Conservation (phyloP, 53 echinoderm and acorn worm species). For the Hippasteria phrygiana region DNA sequence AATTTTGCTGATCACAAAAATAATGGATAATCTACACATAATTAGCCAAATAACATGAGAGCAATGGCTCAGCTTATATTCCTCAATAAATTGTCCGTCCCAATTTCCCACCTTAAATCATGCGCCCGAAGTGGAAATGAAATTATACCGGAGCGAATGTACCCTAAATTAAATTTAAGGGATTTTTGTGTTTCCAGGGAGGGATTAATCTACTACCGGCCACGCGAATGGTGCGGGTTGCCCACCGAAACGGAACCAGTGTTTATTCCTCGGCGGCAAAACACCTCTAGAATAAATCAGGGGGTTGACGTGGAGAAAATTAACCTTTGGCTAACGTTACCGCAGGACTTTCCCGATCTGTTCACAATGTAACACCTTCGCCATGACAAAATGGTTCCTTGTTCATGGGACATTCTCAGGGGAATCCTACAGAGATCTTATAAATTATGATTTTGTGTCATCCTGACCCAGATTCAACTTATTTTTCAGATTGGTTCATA, state of each 20-base stretch:
- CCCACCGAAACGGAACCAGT: slow-evolving; percentile 17
- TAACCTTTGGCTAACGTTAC: slow-evolving; percentile 39
- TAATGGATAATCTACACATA: too few species aligned
- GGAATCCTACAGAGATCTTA: not conserved
- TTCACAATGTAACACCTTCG: slow-evolving; percentile 37
- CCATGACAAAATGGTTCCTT: not conserved
- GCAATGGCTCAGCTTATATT: too few species aligned
- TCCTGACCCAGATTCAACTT: not conserved
- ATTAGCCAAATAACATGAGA: too few species aligned
- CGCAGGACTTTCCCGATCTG: not conserved
- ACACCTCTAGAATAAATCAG: slow-evolving; percentile 21
- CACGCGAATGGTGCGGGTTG: not conserved
- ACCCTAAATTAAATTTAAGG: not conserved
- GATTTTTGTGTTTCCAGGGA: not conserved
- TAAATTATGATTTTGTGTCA: not conserved
- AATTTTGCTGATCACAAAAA: too few species aligned
- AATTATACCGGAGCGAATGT: not conserved
- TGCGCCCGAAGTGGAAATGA: not conserved
- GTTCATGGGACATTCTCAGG: not conserved
- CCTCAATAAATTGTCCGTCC: too few species aligned
- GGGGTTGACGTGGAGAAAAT: slow-evolving; percentile 36
- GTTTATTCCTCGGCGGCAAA: slow-evolving; percentile 36
- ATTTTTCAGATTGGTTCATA: not conserved
- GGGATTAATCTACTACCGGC: not conserved
- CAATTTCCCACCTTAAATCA: too few species aligned